Base-by-base conservation (phyloP, 2,113 vertebrate genomes). In the Sphaerodactylus townsendi region DNA sequence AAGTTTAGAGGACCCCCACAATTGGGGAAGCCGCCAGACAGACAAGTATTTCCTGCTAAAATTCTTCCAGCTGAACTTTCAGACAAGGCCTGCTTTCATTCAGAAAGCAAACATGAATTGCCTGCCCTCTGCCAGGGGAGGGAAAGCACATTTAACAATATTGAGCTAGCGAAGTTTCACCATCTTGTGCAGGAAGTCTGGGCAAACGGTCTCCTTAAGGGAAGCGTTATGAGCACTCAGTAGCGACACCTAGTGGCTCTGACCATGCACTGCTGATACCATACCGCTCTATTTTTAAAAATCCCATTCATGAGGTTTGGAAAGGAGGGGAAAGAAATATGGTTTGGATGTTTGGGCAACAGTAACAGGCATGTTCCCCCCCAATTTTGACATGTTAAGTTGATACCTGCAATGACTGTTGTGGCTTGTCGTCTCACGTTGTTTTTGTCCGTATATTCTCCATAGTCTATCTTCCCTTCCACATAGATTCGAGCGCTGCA, bases 381-480 rank as follows among this genome's bases (percentile, higher is more conserved):
- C 2, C 14, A 66, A 74, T 10, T 25, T 44, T 7, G 14, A 25
- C 23, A 17, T 1, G 33, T 64, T 3, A 30, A 35, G 15, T 30
- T 82, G 3, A 94, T 90, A 99, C 98, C 99, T 96, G 98, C 99
- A 66, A 99, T 98, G 91, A 99, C 97, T 59, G 98, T 99, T 65
- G 99, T 99, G 72, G 98, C 98, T 89, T 99, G 98, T 5, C 98
- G 94, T 81, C 97, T 96, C 78, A 99, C 97, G 0, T 98, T 99
- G 93, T 99, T 99, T 90, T 98, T 99, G 91, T 99, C 99, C 9
- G 95, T 95, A 4, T 99, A 99, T 92, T 99, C 99, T 1, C 98
- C 98, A 17, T 99, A 99, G 91, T 99, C 99, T 79, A 99, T 93
- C 88, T 99, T 99, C 13, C 99, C 99, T 93, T 99, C 98, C 44